Conservation (phyloP, 2,113 vertebrate genomes). For the Cyanistes caeruleus region DNA sequence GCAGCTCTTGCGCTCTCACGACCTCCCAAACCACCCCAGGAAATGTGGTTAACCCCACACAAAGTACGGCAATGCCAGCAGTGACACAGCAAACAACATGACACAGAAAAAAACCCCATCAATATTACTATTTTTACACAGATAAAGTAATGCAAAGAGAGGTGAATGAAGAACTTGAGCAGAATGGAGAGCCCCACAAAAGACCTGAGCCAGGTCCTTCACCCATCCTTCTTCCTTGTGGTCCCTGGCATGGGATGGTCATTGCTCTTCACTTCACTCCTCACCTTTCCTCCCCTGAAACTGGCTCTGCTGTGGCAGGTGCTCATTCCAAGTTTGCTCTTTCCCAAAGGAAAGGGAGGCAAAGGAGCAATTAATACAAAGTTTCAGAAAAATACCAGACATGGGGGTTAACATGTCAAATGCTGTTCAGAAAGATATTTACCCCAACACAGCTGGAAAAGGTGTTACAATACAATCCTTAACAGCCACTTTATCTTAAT, state of each 20-base stretch:
- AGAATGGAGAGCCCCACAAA: fast-evolving
- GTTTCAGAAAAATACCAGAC: background rate
- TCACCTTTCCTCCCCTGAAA: background rate
- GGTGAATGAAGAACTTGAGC: background rate
- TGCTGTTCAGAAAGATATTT: background rate
- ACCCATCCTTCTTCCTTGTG: background rate
- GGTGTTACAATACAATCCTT: background rate
- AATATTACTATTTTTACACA: background rate
- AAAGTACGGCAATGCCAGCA: fast-evolving
- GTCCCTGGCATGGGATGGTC: fast-evolving
- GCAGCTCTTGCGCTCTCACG: background rate
- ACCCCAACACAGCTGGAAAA: background rate
- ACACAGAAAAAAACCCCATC: background rate
- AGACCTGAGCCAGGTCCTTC: background rate
- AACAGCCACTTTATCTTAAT: slow-evolving; percentile 34
- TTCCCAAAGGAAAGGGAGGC: background rate
- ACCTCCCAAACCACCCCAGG: background rate
- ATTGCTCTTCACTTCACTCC: background rate
- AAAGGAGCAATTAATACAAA: background rate
- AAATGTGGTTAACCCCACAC: background rate
- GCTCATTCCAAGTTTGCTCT: background rate
- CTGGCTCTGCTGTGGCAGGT: background rate
- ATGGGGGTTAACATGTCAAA: background rate
- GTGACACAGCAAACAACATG: background rate
- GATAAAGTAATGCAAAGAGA: background rate